Evolutionary conservation across 2,888 invertebrate species (phyloP).

Genomic region (Limnephilus rhombicus): DNA sequence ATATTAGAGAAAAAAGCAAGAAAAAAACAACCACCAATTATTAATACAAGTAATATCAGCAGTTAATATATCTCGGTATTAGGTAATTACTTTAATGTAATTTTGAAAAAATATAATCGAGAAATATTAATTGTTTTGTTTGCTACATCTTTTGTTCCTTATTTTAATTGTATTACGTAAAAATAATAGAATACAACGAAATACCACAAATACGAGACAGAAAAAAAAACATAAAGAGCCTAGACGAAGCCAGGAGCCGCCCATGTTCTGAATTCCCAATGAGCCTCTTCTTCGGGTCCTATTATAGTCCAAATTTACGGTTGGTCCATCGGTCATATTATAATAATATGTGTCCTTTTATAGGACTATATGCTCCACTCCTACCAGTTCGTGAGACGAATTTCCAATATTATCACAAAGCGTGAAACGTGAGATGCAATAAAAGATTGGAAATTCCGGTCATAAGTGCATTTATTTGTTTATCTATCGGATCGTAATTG

Average conservation of each 20-base stretch:
- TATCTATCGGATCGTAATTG: conserved; percentile 46
- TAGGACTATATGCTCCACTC: conserved; percentile 42
- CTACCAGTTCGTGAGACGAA: conserved; percentile 49
- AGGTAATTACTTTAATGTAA: not conserved
- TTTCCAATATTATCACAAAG: conserved; percentile 33
- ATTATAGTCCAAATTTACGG: conserved; percentile 3
- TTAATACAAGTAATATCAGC: too few species aligned
- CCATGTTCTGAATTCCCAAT: conserved; percentile 17
- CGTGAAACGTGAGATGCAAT: conserved; percentile 49
- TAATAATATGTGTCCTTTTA: conserved; percentile 27
- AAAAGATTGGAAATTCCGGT: conserved; percentile 47
- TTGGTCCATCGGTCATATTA: conserved; percentile 30
- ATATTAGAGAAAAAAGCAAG: too few species aligned
- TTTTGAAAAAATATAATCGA: not conserved
- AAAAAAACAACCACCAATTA: too few species aligned
- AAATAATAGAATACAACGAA: not conserved
- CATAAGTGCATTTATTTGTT: conserved; percentile 60
- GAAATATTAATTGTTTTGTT: too few species aligned
- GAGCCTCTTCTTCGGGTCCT: not conserved
- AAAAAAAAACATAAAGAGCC: not conserved
- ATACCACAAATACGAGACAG: not conserved
- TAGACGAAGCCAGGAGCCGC: conserved; percentile 20
- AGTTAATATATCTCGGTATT: too few species aligned
- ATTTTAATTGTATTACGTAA: not conserved
- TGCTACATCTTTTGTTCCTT: not conserved